Evolutionary conservation across 2,113 vertebrate genomes (phyloP).

Genomic region (Callorhinus ursinus): DNA sequence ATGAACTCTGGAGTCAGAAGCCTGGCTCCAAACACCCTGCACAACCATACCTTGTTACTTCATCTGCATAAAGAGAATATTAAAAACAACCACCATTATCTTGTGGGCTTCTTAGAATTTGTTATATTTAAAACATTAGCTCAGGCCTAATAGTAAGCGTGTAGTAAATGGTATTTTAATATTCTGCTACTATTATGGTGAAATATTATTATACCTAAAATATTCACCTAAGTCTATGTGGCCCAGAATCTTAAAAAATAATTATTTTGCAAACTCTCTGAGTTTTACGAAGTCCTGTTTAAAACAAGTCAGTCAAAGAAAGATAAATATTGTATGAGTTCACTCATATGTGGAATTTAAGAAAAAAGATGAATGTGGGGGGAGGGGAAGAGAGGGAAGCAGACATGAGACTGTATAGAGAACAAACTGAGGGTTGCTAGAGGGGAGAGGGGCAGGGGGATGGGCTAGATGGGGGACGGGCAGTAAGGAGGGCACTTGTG

Average conservation of each 20-base stretch:
- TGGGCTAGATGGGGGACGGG: not conserved
- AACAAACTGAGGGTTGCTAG: not conserved
- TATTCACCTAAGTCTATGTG: not conserved
- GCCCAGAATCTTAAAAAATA: conserved; percentile 5
- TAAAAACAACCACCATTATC: not conserved
- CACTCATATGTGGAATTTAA: not conserved
- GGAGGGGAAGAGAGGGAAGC: not conserved
- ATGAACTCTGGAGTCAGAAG: not conserved
- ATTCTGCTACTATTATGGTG: not conserved
- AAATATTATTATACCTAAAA: not conserved
- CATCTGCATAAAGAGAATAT: not conserved
- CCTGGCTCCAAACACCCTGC: not conserved
- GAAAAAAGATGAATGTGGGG: not conserved
- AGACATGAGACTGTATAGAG: not conserved
- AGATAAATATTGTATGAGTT: not conserved
- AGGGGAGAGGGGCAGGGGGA: not conserved
- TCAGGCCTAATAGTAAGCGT: not conserved
- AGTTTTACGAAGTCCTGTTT: not conserved
- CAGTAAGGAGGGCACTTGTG: not conserved
- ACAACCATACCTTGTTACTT: not conserved
- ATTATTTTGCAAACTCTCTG: not conserved
- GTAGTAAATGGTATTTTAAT: not conserved
- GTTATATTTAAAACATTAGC: not conserved
- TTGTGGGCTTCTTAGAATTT: not conserved
- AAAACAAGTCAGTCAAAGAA: not conserved